Evolutionary conservation across 2,797 vertebrate genomes (phyloP).

Genomic region (Tapera naevia): DNA sequence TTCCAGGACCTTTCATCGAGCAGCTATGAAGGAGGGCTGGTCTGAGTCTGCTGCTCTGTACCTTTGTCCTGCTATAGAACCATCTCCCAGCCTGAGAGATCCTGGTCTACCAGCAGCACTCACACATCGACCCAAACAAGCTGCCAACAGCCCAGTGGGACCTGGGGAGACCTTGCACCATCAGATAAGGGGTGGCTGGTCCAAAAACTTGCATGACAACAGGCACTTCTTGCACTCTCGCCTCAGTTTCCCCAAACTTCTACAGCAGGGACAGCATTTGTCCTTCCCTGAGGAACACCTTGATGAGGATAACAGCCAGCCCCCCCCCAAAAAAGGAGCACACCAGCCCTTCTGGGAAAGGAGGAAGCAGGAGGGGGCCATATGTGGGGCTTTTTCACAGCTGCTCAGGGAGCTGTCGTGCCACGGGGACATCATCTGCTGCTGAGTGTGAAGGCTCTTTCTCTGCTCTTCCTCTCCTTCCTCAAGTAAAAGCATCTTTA

Average conservation of each 20-base stretch:
- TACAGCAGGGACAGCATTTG: accelerated
- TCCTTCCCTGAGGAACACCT: neutral
- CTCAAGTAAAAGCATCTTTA: neutral
- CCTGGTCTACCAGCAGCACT: neutral
- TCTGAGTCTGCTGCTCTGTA: neutral
- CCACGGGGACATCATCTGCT: neutral
- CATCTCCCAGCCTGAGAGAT: neutral
- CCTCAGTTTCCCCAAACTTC: neutral
- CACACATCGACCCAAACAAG: neutral
- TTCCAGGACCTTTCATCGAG: neutral
- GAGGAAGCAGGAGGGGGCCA: conserved; percentile 9
- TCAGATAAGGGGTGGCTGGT: accelerated
- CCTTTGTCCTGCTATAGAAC: neutral
- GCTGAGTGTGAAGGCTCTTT: neutral
- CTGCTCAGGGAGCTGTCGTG: neutral
- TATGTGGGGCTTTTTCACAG: neutral
- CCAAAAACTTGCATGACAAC: neutral
- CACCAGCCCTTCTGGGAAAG: accelerated
- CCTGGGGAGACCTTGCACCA: neutral
- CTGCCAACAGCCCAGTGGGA: neutral
- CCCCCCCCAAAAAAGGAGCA: neutral
- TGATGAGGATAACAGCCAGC: too few relatives aligned
- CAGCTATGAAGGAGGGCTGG: neutral
- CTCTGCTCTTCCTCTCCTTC: neutral
- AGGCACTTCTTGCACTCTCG: neutral